A percentile compares a stretch with the other conserved stretches of the same genome.
phyloP scores from a whole-genome alignment of 2,888 invertebrate genomes.

The Drosophila prolongata region DNA sequence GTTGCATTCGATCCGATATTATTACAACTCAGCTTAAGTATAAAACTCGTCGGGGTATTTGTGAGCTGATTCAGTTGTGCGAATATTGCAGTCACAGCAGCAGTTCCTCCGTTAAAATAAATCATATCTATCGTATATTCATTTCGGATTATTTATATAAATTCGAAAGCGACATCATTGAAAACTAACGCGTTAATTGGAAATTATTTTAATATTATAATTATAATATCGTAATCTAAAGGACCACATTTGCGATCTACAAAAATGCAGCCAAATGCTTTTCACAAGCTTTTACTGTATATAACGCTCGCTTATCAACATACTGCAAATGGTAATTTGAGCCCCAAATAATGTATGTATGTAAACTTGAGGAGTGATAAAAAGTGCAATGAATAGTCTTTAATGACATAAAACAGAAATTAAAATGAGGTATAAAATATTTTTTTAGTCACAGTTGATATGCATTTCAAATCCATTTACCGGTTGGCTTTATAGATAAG shows the following conservation, averaged over 20 bases:
- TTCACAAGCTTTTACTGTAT: slow-evolving; percentile 61
- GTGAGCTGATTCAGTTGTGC: slow-evolving; percentile 45
- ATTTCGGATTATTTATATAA: slow-evolving; percentile 59
- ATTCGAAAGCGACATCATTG: slow-evolving; percentile 13
- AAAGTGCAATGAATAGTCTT: neutral
- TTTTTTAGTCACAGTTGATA: neutral
- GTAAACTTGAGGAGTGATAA: neutral
- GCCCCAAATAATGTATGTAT: neutral
- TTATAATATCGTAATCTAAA: slow-evolving; percentile 10
- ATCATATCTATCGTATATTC: slow-evolving; percentile 52
- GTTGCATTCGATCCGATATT: neutral
- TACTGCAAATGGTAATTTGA: slow-evolving; percentile 50
- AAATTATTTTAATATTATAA: slow-evolving; percentile 16
- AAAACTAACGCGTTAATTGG: slow-evolving; percentile 10
- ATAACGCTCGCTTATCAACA: slow-evolving; percentile 56
- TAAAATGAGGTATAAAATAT: no score
- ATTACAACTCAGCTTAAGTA: neutral
- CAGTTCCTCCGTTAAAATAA: neutral
- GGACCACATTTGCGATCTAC: slow-evolving; percentile 12
- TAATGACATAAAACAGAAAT: neutral
- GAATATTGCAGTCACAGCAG: slow-evolving; percentile 14
- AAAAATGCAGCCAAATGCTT: slow-evolving; percentile 47
- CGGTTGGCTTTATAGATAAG: neutral
- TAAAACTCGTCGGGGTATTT: neutral
- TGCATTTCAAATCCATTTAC: neutral